Base-by-base conservation (phyloP, 2,888 invertebrate genomes). In the Macaria liturata region DNA sequence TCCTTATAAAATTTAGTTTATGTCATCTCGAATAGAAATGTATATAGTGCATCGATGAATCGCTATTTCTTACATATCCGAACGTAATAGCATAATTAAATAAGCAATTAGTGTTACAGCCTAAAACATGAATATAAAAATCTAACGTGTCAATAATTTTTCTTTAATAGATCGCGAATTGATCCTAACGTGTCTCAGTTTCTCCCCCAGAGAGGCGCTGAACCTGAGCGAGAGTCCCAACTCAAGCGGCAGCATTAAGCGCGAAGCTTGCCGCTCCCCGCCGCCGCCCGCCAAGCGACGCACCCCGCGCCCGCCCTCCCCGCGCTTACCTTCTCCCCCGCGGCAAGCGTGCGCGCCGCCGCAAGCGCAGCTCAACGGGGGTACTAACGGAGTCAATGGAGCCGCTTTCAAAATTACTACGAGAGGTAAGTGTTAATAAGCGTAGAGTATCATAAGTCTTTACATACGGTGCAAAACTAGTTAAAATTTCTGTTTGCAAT, bases 351-450 rank as follows among this genome's bases (percentile, higher is more conserved):
- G 67, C 64, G 68, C 42, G 56, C 72, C 68, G 49, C 71, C 72
- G 47, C 72, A 61, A 62, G 63, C 64, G 31, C 67, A 62, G 48
- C 55, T 66, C 53, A 68, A 66, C 30, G 68, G 65, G n/a, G 37
- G 34, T 7, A 37, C 34, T 8, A 83, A 83, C 49, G 83, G 82
- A 4, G 77, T 83, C 20, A 80, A 92, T 55, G 95, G 94, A 44
- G 95, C 97, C 40, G 95, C 96, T 76, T 96, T 98, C 77, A 98
- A 97, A 89, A 97, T 98, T 71, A 95, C 96, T 66, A 97, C 96
- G 72, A 94, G 96, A 94, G 96, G 98, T 90, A 64, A 65, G 70
- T 45, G 30, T 9, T 20, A 37, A 37, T 4, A 37, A 3, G 5
- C 7, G 4, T 7, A 3, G 34, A 37, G 34, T 6, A 37, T 20